A percentile compares a stretch with the other conserved stretches of the same genome.
These are phyloP conservation scores for Trachymyrmex septentrionalis DNA, from an alignment of 1,140 invertebrate species.

Conservation along the genomic window DNA sequence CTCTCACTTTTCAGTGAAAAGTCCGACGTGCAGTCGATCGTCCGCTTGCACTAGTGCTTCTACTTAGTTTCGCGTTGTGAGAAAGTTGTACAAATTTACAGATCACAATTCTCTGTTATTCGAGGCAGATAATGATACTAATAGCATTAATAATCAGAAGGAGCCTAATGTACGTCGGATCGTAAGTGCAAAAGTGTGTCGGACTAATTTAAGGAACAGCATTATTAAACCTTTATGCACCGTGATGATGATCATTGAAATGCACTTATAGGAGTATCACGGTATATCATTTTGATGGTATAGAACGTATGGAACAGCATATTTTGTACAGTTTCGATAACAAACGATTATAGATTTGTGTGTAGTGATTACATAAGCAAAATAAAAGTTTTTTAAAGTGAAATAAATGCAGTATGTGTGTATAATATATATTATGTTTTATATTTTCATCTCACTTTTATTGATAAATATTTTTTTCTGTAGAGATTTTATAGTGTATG, in stretches of 20 bases:
- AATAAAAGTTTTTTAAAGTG: neutral
- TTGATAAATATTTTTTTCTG: no score
- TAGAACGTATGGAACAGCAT: neutral
- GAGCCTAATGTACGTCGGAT: neutral
- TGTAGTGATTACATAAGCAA: neutral
- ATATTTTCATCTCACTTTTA: no score
- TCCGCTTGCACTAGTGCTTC: neutral
- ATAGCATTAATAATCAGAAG: slow-evolving; percentile 30
- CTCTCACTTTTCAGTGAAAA: slow-evolving; percentile 38
- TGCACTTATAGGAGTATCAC: neutral
- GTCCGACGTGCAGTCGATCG: neutral
- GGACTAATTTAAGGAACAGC: neutral
- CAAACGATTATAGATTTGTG: neutral
- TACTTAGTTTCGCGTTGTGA: slow-evolving; percentile 4
- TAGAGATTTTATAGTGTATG: no score
- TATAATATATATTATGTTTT: no score
- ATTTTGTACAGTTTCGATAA: neutral
- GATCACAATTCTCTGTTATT: neutral
- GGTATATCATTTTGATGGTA: neutral
- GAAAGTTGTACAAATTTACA: slow-evolving; percentile 16
- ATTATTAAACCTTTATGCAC: slow-evolving; percentile 16
- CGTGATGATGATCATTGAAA: neutral
- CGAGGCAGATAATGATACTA: slow-evolving; percentile 24
- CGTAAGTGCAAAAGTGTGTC: slow-evolving; percentile 16
- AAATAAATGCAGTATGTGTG: neutral